Evolutionary conservation across 1,140 invertebrate species (phyloP).

Genomic region (Drosophila rhopaloa): DNA sequence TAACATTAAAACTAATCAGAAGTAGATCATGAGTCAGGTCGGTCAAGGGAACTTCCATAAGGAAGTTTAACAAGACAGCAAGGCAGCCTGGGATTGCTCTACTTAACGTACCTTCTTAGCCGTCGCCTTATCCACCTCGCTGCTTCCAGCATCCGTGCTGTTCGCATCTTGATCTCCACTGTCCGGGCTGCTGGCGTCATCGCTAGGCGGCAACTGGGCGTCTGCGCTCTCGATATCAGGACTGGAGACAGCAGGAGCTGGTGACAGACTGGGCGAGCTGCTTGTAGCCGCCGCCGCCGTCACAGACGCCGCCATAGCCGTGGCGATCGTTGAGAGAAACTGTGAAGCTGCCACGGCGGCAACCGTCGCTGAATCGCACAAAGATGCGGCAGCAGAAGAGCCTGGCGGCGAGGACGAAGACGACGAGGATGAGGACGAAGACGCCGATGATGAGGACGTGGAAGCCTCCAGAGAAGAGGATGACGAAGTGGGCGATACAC

Average conservation of each 20-base stretch:
- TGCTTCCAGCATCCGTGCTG: conserved; percentile 29
- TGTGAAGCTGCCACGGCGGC: conserved; percentile 69
- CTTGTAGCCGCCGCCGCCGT: conserved; percentile 60
- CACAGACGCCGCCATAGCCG: conserved; percentile 68
- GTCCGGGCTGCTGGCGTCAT: conserved; percentile 27
- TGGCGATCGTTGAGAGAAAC: conserved; percentile 60
- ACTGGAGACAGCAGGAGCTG: conserved; percentile 36
- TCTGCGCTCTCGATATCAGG: conserved; percentile 34
- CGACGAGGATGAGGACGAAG: conserved; percentile 46
- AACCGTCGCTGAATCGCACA: conserved; percentile 72
- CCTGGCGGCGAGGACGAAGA: conserved; percentile 49
- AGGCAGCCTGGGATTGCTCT: no score
- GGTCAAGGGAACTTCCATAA: no score
- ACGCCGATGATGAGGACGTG: conserved; percentile 43
- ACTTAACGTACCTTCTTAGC: conserved; percentile 58
- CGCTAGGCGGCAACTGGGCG: conserved; percentile 31
- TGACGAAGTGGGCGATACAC: conserved; percentile 42
- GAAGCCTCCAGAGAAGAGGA: conserved; percentile 44
- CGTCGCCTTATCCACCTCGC: conserved; percentile 62
- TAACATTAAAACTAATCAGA: no score
- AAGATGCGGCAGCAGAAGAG: conserved; percentile 43
- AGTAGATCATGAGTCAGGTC: no score
- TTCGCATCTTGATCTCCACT: conserved; percentile 22
- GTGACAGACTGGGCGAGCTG: conserved; percentile 49
- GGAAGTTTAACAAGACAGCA: no score